These are phyloP conservation scores for Eupsilia transversa DNA, from an alignment of 2,888 invertebrate species.

Conservation along the genomic window DNA sequence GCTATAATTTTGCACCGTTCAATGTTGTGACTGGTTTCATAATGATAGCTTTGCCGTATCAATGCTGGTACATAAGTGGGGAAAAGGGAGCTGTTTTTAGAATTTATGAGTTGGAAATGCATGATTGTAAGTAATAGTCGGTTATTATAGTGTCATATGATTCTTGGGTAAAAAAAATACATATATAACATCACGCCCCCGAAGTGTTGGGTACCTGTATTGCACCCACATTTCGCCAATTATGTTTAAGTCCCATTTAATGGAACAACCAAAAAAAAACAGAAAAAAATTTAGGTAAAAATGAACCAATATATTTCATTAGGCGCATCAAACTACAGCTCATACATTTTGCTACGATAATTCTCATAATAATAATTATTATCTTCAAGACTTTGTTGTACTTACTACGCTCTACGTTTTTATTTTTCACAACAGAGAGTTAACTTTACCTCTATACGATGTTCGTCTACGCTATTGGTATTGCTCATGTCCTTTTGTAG, in stretches of 20 bases:
- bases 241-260: too few species aligned
- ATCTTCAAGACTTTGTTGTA: too few species aligned
- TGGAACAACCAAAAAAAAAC: too few species aligned
- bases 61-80: slow-evolving; percentile 15
- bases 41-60: slow-evolving; percentile 43
- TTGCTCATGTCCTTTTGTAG: too few species aligned
- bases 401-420: not conserved
- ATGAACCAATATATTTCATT: not conserved
- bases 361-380: not conserved
- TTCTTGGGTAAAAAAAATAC: slow-evolving; percentile 17
- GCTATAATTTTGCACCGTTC: slow-evolving; percentile 53
- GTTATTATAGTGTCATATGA: slow-evolving; percentile 21
- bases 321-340: not conserved
- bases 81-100: slow-evolving; percentile 13
- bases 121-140: slow-evolving; percentile 11
- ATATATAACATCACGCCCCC: too few species aligned
- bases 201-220: too few species aligned
- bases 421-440: not conserved
- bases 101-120: slow-evolving; percentile 31
- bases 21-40: slow-evolving; percentile 47
- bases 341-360: not conserved
- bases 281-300: slow-evolving; percentile 5
- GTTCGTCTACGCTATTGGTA: not conserved
- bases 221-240: too few species aligned
- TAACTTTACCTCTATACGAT: not conserved